These are phyloP conservation scores for Hapalemur alaotrensis DNA, from an alignment of 2,797 vertebrate genomes.

Conservation along the genomic window DNA sequence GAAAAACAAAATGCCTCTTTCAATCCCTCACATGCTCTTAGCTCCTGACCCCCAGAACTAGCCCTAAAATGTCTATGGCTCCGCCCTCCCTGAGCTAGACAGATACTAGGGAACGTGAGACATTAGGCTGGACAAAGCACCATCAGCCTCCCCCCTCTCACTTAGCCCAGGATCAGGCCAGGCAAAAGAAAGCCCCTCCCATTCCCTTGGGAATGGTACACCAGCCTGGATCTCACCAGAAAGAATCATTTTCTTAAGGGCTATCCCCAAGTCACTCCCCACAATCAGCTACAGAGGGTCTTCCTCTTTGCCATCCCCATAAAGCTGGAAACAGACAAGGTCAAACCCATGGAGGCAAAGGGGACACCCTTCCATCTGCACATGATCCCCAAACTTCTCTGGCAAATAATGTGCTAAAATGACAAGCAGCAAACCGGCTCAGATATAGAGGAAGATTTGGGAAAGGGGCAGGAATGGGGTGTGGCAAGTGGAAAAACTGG, in stretches of 20 bases:
- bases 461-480: constrained; percentile 78
- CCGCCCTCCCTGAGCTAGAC: constrained; percentile 24
- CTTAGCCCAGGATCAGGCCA: constrained; percentile 30
- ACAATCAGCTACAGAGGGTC: not conserved
- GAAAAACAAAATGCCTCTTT: not conserved
- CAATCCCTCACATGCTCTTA: not conserved
- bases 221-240: constrained; percentile 45
- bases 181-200: constrained; percentile 60
- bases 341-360: not conserved
- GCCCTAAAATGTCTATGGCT: constrained; percentile 23
- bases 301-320: not conserved
- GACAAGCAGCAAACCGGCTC: not conserved
- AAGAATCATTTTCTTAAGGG: constrained; percentile 41
- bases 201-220: constrained; percentile 58
- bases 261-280: not conserved
- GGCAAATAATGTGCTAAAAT: not conserved
- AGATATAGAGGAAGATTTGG: constrained; percentile 50
- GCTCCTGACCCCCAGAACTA: not conserved
- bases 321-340: not conserved
- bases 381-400: constrained; percentile 26
- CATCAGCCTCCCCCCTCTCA: constrained; percentile 24
- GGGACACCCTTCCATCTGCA: not conserved
- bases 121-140: constrained; percentile 55
- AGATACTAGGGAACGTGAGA: constrained; percentile 46
- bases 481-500: constrained; percentile 84